Percentiles rank a stretch among this genome's conserved stretches.
phyloP scores from a whole-genome alignment of 2,113 vertebrate species.

The Peromyscus polionotus region DNA sequence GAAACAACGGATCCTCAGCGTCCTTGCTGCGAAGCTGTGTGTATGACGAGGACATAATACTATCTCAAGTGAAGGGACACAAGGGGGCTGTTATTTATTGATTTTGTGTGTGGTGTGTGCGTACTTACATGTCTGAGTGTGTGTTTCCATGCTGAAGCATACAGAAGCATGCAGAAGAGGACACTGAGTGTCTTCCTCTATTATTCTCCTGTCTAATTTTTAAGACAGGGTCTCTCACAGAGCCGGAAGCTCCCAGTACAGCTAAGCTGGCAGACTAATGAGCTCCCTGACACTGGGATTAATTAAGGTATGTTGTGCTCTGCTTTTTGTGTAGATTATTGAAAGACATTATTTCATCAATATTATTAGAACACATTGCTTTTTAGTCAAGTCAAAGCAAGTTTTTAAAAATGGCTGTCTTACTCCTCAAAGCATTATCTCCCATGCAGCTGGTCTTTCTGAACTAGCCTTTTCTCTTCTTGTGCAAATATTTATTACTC shows the following conservation, averaged over 20 bases:
- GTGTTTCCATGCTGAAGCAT: background rate
- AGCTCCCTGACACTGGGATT: background rate
- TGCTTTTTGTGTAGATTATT: background rate
- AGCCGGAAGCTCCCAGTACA: background rate
- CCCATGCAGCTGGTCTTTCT: background rate
- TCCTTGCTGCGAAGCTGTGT: too few relatives aligned
- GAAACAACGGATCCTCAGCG: accelerated
- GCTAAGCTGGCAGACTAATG: background rate
- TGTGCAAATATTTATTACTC: background rate
- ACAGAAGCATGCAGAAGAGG: too few relatives aligned
- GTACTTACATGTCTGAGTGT: too few relatives aligned
- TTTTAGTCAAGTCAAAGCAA: background rate
- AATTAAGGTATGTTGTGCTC: background rate
- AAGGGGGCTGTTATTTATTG: background rate
- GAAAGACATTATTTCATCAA: background rate
- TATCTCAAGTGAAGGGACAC: background rate
- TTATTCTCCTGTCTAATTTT: background rate
- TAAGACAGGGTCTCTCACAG: background rate
- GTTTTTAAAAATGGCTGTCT: background rate
- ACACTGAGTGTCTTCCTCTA: background rate
- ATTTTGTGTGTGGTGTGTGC: background rate
- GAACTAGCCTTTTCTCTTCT: background rate
- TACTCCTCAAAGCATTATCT: background rate
- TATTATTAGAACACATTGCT: background rate
- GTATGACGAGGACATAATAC: background rate